Evolutionary conservation across 1,140 invertebrate species (phyloP).

Genomic region (Drosophila setifemur): DNA sequence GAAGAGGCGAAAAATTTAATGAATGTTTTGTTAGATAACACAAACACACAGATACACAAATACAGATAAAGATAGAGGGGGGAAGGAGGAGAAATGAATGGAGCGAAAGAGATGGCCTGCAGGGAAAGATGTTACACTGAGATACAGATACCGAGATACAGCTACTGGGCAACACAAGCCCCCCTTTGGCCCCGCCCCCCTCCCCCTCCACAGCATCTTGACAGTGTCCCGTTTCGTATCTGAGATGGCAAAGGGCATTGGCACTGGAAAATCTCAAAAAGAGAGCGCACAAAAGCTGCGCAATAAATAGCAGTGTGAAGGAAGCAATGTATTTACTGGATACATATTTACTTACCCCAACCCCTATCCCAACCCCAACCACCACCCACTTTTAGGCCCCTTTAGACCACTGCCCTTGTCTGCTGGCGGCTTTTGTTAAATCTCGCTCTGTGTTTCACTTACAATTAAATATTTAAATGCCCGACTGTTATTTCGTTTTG

Average conservation of each 20-base stretch:
- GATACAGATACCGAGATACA: conserved; percentile 60
- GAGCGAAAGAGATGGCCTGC: conserved; percentile 20
- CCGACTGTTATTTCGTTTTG: background rate
- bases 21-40: conserved; percentile 80
- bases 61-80: conserved; percentile 23
- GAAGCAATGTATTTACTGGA: conserved; percentile 35
- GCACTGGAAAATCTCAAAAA: conserved; percentile 49
- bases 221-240: conserved; percentile 33
- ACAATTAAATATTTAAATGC: conserved; percentile 76
- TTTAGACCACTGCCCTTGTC: background rate
- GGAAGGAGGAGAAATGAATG: conserved; percentile 4
- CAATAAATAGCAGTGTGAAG: conserved; percentile 64
- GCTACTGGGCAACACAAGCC: conserved; percentile 24
- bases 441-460: conserved; percentile 48
- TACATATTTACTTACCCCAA: conserved; percentile 45
- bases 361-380: background rate
- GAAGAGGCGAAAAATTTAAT: conserved; percentile 68
- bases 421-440: conserved; percentile 3
- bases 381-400: background rate
- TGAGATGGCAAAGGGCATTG: conserved; percentile 81
- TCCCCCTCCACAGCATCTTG: conserved; percentile 10
- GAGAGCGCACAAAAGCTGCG: conserved; percentile 74
- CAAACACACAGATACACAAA: conserved; percentile 30
- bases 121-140: conserved; percentile 77
- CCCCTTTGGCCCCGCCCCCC: background rate